Evolutionary conservation across 2,888 invertebrate genomes (phyloP), one percentile per base, ranked within the genome.

Genomic region (Branchipolynoe longqiensis): DNA sequence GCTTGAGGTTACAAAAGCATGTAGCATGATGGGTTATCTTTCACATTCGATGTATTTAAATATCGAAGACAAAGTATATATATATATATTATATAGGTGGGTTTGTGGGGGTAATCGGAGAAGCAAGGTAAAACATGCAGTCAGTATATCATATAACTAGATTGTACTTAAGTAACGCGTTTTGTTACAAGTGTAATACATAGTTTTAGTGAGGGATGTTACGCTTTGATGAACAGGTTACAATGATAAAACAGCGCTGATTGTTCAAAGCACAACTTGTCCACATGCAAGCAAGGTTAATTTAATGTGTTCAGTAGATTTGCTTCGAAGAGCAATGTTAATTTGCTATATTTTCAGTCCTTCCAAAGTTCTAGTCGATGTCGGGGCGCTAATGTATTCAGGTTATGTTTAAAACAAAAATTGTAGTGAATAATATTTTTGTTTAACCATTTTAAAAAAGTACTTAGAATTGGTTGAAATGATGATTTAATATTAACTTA

Each of bases 1-100:
- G 69, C 69, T 69, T 69, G 69, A 33, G 69, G 69, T n/a, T 69
- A 69, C 18, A 69, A 69, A 69, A 69, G 69, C 69, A 69, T 33
- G 69, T 69, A 69, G 69, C 38, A 31, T 62, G 25, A 62, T 62
- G 25, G n/a, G 62, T 62, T n/a, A 62, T 28, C 18, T 33, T 69
- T 28, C 22, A 69, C 33, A 33, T 33, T 69, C 38, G 69, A 69
- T 14, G 69, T 69, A 69, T 38, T 69, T 69, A 69, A 69, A 48
- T 18, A 48, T 48, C 18, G 48, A 48, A 12, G 8, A 48, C 8
- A 18, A 48, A 48, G 8, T 48, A 18, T 48, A 48, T 48, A 18
- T n/a, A n/a, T n/a, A n/a, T n/a, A n/a, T n/a, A n/a, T n/a, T n/a
- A n/a, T n/a, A n/a, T n/a, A 28, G 31, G 62, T 25, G 25, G 25